Evolutionary conservation across 1,140 invertebrate species (phyloP).

Genomic region (Ylistrum balloti): DNA sequence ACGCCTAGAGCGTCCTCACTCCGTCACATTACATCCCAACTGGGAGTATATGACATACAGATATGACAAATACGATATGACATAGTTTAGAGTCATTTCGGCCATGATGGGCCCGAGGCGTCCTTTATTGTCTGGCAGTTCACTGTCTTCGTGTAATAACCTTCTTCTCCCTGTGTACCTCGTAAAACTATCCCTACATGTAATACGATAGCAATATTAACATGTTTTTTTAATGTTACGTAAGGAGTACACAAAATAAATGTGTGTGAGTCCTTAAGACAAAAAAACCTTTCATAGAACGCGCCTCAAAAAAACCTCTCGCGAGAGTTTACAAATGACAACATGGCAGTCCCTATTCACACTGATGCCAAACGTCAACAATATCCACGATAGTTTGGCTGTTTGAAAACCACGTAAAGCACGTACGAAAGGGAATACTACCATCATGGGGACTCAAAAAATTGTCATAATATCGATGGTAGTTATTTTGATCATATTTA

Average conservation of each 20-base stretch:
- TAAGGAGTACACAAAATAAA: neutral
- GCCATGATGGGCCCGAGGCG: too few species aligned
- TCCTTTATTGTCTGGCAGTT: too few species aligned
- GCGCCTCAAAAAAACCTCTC: neutral
- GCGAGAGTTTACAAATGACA: conserved; percentile 49
- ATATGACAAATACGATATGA: too few species aligned
- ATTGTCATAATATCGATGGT: conserved; percentile 55
- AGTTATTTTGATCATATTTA: conserved; percentile 60
- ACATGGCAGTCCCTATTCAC: conserved; percentile 48
- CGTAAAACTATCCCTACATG: too few species aligned
- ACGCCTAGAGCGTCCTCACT: too few species aligned
- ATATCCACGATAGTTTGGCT: neutral
- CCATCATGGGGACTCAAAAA: conserved; percentile 52
- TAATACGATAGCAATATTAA: too few species aligned
- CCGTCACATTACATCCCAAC: too few species aligned
- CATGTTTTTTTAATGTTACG: too few species aligned
- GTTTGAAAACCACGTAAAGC: neutral
- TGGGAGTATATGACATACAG: too few species aligned
- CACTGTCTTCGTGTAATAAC: too few species aligned
- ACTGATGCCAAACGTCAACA: conserved; percentile 32
- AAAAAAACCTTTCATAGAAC: neutral
- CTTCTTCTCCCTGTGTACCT: too few species aligned
- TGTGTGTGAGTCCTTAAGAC: neutral
- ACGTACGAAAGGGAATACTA: neutral
- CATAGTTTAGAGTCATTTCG: too few species aligned